Base-by-base conservation (phyloP, 2,888 invertebrate genomes). In the Mystacides longicornis region DNA sequence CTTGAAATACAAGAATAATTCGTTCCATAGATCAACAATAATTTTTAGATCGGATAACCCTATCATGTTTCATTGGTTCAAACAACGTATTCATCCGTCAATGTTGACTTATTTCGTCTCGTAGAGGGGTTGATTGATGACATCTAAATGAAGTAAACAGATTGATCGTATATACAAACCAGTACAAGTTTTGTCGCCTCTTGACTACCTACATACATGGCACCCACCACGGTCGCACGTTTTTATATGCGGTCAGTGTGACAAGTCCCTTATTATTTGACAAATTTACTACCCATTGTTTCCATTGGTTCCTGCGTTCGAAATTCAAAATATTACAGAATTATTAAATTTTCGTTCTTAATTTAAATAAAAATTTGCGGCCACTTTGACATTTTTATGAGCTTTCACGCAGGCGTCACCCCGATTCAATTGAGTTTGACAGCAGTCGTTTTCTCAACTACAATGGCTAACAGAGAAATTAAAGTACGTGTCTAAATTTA, bases 41-140 rank as follows among this genome's bases (percentile, higher is more conserved):
- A n/a, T n/a, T n/a, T n/a, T n/a, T n/a, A n/a, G n/a, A n/a, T n/a
- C n/a, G n/a, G n/a, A n/a, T n/a, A n/a, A n/a, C n/a, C n/a, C n/a
- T n/a, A n/a, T n/a, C n/a, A n/a, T n/a, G n/a, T n/a, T n/a, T n/a
- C n/a, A n/a, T n/a, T n/a, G n/a, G n/a, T n/a, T n/a, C n/a, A n/a
- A n/a, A n/a, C n/a, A n/a, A n/a, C n/a, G n/a, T n/a, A n/a, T n/a
- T n/a, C n/a, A 37, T 37, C 14, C 16, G 37, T 37, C 37, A 37
- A 37, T 14, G 37, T 37, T 37, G 37, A 37, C n/a, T 37, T 37
- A 37, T 37, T 3, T 37, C 37, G 37, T 14, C 37, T 37, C 16
- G 37, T 37, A 37, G 16, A 37, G 37, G 37, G 37, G 37, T 14
- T 37, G 37, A 37, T 37, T 37, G 37, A 37, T 37, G 37, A 37